A percentile compares a stretch with the other conserved stretches of the same genome.
Evolutionary conservation across 2,888 invertebrate species (phyloP).

Genomic region (Caenorhabditis sp.): DNA sequence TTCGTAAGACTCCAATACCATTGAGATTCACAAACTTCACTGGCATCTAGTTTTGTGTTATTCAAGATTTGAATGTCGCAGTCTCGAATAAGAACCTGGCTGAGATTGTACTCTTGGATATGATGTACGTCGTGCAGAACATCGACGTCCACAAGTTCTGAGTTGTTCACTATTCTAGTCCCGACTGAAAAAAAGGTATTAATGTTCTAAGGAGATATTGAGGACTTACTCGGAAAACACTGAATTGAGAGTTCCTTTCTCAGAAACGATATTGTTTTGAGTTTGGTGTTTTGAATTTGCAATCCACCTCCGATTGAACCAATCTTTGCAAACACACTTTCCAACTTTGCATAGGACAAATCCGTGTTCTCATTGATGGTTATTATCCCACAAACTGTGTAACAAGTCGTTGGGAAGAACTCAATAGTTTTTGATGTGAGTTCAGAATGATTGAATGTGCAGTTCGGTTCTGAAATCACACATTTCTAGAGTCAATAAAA

Average conservation of each 20-base stretch:
- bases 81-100: neutral
- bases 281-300: conserved; percentile 12
- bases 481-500: neutral
- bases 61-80: neutral
- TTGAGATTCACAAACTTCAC: neutral
- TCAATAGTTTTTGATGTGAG: neutral
- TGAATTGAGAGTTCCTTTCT: neutral
- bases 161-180: conserved; percentile 11
- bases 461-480: neutral
- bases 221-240: conserved; percentile 3
- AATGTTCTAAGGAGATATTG: neutral
- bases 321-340: neutral
- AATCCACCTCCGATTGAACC: neutral
- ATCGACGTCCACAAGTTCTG: neutral
- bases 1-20: neutral
- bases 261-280: conserved; percentile 13
- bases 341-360: neutral
- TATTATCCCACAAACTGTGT: neutral
- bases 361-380: conserved; percentile 4
- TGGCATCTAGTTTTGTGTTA: conserved; percentile 11
- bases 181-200: conserved; percentile 6
- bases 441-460: conserved; percentile 10
- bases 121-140: neutral
- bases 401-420: neutral
- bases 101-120: neutral